phyloP scores from a whole-genome alignment of 2,888 invertebrate species.

The Hecatera dysodea region DNA sequence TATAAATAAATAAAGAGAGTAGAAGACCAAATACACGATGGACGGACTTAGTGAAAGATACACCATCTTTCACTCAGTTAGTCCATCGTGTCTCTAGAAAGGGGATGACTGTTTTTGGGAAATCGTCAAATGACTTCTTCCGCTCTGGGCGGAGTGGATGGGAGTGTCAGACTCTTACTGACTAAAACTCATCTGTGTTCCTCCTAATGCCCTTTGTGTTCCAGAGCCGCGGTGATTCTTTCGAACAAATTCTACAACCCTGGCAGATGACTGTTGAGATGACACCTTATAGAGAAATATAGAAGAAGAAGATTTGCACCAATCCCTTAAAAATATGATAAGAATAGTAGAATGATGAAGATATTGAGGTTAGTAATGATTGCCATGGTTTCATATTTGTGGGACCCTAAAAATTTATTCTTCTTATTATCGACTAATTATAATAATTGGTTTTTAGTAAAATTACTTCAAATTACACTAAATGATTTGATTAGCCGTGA shows the following conservation, averaged over 20 bases:
- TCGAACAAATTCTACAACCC: too few species aligned
- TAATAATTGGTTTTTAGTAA: constrained; percentile 35
- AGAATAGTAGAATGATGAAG: background rate
- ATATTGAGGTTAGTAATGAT: background rate
- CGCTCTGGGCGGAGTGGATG: too few species aligned
- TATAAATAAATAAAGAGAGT: too few species aligned
- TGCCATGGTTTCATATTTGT: background rate
- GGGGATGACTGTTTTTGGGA: too few species aligned
- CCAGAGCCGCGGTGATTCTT: too few species aligned
- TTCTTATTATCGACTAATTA: constrained; percentile 49
- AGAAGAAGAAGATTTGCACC: too few species aligned
- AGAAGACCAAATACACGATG: background rate
- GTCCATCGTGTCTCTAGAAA: too few species aligned
- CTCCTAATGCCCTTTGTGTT: too few species aligned
- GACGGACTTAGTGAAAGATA: background rate
- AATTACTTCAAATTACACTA: constrained; percentile 42
- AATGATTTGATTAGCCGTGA: constrained; percentile 41
- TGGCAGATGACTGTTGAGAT: background rate
- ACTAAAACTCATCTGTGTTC: too few species aligned
- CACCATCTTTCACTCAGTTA: too few species aligned
- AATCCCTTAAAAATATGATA: background rate
- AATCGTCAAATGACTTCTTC: too few species aligned
- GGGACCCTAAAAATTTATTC: constrained; percentile 41
- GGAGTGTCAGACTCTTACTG: too few species aligned
- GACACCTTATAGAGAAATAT: background rate